Evolutionary conservation across 1,140 invertebrate species (phyloP), one percentile per base, ranked within the genome.

Genomic region (Nasonia giraulti): DNA sequence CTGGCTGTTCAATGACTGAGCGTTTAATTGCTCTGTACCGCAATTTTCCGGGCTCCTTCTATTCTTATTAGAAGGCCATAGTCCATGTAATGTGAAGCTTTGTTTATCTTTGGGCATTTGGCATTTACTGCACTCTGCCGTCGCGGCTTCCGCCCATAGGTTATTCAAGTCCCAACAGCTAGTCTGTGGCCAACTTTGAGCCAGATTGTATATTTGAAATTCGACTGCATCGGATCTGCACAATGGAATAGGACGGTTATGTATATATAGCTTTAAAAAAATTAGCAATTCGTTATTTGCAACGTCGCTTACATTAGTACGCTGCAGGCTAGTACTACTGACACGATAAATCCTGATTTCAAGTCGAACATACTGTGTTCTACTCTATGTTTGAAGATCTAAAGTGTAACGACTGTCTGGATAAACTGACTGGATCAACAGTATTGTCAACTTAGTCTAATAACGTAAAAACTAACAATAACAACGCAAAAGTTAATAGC

Each of bases 171-270:
- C 20, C 71, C 40, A 62, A n/a, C 80, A 82, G n/a, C 6, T 40
- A 40, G 71, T 82, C 14, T 82, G 71, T 33, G 80, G 80, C 80
- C 80, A 82, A 17, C 23, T 75, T 20, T 82, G 71, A 17, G 44
- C 12, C 8, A 82, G 11, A 10, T 33, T 62, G 14, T 75, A 27
- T 8, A 79, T 10, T 20, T 78, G 47, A 33, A 71, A 77, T 0
- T 69, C 10, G 5, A 44, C 8, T 27, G 31, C 27, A 31, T 71
- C 10, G 14, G 69, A 71, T 71, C 31, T 71, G 17, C 2, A 1
- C 23, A 20, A 62, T 62, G 17, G n/a, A 20, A 62, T 20, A n/a
- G 3, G 1, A 62, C 4, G 0, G 6, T 7, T 62, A 27, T 27
- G 33, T 37, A 23, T 23, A 6, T 37, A 37, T 37, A 7, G 5